Evolutionary conservation across 2,888 invertebrate species (phyloP).

Genomic region (Hydraecia micacea): DNA sequence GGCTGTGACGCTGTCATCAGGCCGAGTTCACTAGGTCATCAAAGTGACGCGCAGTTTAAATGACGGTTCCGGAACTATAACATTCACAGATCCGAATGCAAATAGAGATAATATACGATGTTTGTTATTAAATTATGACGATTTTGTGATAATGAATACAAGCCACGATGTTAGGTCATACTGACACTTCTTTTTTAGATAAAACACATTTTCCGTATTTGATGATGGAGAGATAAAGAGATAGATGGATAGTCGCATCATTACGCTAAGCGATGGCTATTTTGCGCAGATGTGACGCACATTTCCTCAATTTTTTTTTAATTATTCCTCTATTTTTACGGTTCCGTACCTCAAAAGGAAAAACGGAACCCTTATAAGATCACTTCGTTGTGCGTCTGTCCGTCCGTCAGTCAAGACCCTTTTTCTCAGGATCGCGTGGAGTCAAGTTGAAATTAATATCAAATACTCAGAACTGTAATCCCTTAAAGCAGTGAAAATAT

Average conservation of each 20-base stretch:
- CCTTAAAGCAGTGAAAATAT: too few relatives aligned
- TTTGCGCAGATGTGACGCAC: neutral
- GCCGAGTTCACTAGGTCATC: neutral
- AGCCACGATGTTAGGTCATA: slow-evolving; percentile 27
- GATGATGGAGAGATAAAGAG: neutral
- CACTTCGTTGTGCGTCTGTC: too few relatives aligned
- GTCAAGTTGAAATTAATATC: too few relatives aligned
- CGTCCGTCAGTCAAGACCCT: too few relatives aligned
- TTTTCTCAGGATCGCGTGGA: too few relatives aligned
- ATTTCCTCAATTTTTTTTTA: neutral
- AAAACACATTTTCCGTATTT: slow-evolving; percentile 14
- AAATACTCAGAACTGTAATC: too few relatives aligned
- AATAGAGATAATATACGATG: slow-evolving; percentile 13
- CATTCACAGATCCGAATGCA: neutral
- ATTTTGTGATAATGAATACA: slow-evolving; percentile 19
- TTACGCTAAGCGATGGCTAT: neutral
- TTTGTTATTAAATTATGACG: slow-evolving; percentile 24
- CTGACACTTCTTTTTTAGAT: neutral
- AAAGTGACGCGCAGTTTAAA: neutral
- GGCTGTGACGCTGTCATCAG: neutral
- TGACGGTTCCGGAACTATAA: neutral
- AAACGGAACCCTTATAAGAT: too few relatives aligned
- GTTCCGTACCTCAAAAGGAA: too few relatives aligned
- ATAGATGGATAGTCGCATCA: neutral
- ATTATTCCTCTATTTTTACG: too few relatives aligned